A percentile compares a stretch with the other conserved stretches of the same genome.
Conservation (phyloP, 2,888 invertebrate species). For the Lingula anatina region DNA sequence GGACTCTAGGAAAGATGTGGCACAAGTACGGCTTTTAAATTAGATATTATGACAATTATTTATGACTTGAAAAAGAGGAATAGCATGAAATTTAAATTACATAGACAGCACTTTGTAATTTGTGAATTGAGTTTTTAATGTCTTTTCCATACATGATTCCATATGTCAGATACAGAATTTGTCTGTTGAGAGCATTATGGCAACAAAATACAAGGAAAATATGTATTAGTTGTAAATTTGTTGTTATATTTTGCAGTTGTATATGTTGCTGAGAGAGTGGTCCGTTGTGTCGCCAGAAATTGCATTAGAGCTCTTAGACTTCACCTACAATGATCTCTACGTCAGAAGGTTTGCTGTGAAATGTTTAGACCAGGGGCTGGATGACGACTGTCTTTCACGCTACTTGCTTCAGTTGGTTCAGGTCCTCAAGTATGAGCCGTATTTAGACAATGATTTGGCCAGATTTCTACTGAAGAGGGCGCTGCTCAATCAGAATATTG, state of each 20-base stretch:
- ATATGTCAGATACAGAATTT: too few species aligned
- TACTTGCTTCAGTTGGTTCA: slow-evolving; percentile 59
- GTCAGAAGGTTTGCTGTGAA: slow-evolving; percentile 58
- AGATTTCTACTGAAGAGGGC: slow-evolving; percentile 57
- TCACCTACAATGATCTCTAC: slow-evolving; percentile 54
- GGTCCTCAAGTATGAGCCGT: slow-evolving; percentile 60
- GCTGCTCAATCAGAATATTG: slow-evolving; percentile 58
- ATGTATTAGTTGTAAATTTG: too few species aligned
- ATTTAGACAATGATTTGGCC: slow-evolving; percentile 57
- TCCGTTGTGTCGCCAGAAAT: slow-evolving; percentile 53
- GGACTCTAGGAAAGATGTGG: slow-evolving; percentile 56
- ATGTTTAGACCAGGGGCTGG: slow-evolving; percentile 55
- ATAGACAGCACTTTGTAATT: too few species aligned
- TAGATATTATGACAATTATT: too few species aligned
- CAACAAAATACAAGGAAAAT: too few species aligned
- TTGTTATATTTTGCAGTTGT: too few species aligned
- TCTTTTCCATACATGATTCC: too few species aligned
- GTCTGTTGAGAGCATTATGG: too few species aligned
- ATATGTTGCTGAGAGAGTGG: slow-evolving; percentile 55
- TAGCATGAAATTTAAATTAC: too few species aligned
- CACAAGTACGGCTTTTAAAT: too few species aligned
- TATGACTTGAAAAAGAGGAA: too few species aligned
- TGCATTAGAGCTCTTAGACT: slow-evolving; percentile 46
- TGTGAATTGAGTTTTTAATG: too few species aligned
- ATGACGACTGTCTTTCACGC: slow-evolving; percentile 56